phyloP scores from a whole-genome alignment of 2,888 invertebrate species.

The Nomada hirtipes region DNA sequence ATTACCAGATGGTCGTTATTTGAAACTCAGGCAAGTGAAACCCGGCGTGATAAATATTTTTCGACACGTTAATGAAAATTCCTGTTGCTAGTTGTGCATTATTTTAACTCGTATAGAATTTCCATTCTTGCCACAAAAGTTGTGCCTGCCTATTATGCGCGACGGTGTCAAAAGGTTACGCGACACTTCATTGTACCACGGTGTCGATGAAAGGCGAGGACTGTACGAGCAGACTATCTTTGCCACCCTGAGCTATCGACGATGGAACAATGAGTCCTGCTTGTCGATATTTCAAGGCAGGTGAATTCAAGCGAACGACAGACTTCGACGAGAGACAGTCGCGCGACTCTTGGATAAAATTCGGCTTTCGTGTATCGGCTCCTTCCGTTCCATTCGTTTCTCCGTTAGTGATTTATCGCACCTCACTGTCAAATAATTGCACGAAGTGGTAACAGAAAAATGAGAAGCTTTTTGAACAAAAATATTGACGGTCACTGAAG shows the following conservation, averaged over 20 bases:
- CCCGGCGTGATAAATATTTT: not conserved
- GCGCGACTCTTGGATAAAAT: slow-evolving; percentile 39
- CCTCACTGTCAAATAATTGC: no score
- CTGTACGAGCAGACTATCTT: slow-evolving; percentile 9
- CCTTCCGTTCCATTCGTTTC: slow-evolving; percentile 26
- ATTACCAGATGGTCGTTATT: slow-evolving; percentile 11
- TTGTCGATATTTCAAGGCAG: slow-evolving; percentile 55
- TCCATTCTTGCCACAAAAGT: slow-evolving; percentile 3
- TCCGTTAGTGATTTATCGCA: slow-evolving; percentile 28
- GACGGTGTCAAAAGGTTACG: not conserved
- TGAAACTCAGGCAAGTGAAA: not conserved
- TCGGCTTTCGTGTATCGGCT: slow-evolving; percentile 26
- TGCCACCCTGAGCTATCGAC: slow-evolving; percentile 2
- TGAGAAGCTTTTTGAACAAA: no score
- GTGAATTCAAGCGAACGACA: slow-evolving; percentile 27
- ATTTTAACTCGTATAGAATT: no score
- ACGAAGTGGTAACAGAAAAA: no score
- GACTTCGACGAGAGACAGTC: slow-evolving; percentile 22
- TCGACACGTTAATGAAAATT: not conserved
- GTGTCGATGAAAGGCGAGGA: slow-evolving; percentile 10
- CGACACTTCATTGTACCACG: not conserved
- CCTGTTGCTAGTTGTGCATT: no score
- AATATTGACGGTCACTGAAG: not conserved
- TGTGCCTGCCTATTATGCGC: not conserved
- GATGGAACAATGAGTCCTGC: slow-evolving; percentile 38